Percentiles rank a stretch among this genome's conserved stretches.
Conservation (phyloP, 1,140 invertebrate species). For the Micrasema minimum region DNA sequence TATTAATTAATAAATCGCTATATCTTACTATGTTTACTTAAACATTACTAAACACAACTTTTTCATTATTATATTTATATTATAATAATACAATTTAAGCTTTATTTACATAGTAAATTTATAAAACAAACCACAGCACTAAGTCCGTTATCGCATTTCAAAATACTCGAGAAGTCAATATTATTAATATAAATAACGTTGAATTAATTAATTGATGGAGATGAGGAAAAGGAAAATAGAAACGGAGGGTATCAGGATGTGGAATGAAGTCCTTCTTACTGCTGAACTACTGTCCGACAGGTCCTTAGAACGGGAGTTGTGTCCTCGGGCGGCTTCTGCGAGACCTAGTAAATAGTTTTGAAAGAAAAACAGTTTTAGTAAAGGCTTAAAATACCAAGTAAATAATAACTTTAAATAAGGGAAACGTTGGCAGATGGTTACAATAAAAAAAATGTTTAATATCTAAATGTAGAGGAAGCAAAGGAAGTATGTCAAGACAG, state of each 20-base stretch:
- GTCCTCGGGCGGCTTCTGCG: conserved; percentile 57
- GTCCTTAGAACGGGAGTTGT: conserved; percentile 55
- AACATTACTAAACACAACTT: too few relatives aligned
- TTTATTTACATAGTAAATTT: background rate
- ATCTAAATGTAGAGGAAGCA: too few relatives aligned
- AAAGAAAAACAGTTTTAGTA: too few relatives aligned
- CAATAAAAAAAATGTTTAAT: too few relatives aligned
- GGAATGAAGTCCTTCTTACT: background rate
- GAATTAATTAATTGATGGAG: background rate
- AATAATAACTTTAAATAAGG: too few relatives aligned
- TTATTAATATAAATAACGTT: conserved; percentile 5
- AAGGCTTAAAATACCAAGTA: too few relatives aligned
- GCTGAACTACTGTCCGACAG: conserved; percentile 5
- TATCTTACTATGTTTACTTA: too few relatives aligned
- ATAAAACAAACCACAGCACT: conserved; percentile 14
- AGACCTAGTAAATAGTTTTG: conserved; percentile 55
- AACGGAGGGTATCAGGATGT: background rate
- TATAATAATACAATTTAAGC: too few relatives aligned
- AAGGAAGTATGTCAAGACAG: too few relatives aligned
- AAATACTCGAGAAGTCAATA: conserved; percentile 15
- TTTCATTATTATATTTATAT: too few relatives aligned
- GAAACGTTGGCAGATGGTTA: too few relatives aligned
- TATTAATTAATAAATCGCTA: too few relatives aligned
- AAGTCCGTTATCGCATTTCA: conserved; percentile 11
- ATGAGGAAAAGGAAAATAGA: background rate